phyloP scores from a whole-genome alignment of 2,113 vertebrate genomes.

The Tichodroma muraria region DNA sequence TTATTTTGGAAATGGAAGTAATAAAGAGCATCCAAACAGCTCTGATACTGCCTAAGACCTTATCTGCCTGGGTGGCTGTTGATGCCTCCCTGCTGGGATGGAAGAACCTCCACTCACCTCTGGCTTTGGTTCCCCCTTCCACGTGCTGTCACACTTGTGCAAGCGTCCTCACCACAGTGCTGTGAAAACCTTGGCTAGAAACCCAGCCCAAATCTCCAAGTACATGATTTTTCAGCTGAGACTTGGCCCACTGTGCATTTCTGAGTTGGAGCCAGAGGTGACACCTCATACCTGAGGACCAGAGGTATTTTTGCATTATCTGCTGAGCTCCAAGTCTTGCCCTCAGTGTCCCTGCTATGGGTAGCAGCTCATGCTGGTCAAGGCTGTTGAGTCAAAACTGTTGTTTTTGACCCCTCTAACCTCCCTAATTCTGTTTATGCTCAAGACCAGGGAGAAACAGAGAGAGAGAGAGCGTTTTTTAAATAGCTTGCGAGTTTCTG shows the following conservation, averaged over 20 bases:
- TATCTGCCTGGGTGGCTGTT: neutral
- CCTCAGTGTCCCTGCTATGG: neutral
- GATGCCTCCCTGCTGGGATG: neutral
- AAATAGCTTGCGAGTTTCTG: neutral
- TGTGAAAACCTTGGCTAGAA: neutral
- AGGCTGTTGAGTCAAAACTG: neutral
- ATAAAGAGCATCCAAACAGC: neutral
- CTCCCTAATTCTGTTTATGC: neutral
- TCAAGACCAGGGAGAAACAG: neutral
- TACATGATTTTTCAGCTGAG: neutral
- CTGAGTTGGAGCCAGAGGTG: neutral
- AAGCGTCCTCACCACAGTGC: neutral
- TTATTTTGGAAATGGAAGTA: neutral
- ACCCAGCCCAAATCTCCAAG: neutral
- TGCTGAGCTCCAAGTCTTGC: neutral
- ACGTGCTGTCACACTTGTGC: neutral
- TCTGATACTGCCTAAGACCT: rapidly evolving
- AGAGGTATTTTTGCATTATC: neutral
- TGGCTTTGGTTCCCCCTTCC: neutral
- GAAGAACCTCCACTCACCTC: neutral
- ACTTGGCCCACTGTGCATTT: neutral
- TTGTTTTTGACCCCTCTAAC: neutral
- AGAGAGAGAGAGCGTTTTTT: neutral
- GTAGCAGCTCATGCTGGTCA: neutral
- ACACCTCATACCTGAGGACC: rapidly evolving